Base-by-base conservation (phyloP, 2,113 vertebrate genomes). In the Ptilonorhynchus violaceus region DNA sequence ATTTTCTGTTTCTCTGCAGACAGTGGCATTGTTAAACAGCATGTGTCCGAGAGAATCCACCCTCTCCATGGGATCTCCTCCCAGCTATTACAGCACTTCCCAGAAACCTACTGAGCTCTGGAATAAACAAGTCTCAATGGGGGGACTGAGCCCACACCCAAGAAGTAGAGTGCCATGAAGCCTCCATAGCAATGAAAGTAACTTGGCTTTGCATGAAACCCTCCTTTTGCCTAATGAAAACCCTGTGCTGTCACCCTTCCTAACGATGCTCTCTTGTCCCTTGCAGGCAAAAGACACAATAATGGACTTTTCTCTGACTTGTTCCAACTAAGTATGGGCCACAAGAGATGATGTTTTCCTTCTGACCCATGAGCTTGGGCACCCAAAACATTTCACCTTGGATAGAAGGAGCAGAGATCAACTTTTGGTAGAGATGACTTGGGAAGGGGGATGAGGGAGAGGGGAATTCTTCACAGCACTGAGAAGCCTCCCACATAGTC, bases 51-150 rank as follows among this genome's bases (percentile, higher is more conserved):
- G 89, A 95, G 93, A 97, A 90, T 80, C 93, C 94, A 94, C 93
- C 94, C 96, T 94, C 85, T 93, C 95, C 69, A 46, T 92, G 95
- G 80, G 88, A 95, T 92, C 95, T 84, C 95, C 96, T 97, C 95
- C 96, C 93, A 95, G 92, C 91, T 97, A 93, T 94, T 91, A 91
- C 69, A 93, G 96, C 93, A 84, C 91, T 96, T 97, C 96, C 96
- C 95, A 94, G 95, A 97, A 96, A 92, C 92, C 91, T 68, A 92
- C 90, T 85, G 89, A 87, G 92, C 85, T 87, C 85, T 96, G 94
- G 95, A 94, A 96, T 90, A 92, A 96, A 96, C 88, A 96, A 96
- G 73, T 87, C 91, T 94, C 85, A 60, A 94, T 91, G 83, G 83
- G 93, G 88, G 88, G 76, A 93, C 53, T 69, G 86, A 91, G 69